These are phyloP conservation scores for Neosalanx taihuensis DNA, from an alignment of 2,797 vertebrate genomes.

Conservation along the genomic window DNA sequence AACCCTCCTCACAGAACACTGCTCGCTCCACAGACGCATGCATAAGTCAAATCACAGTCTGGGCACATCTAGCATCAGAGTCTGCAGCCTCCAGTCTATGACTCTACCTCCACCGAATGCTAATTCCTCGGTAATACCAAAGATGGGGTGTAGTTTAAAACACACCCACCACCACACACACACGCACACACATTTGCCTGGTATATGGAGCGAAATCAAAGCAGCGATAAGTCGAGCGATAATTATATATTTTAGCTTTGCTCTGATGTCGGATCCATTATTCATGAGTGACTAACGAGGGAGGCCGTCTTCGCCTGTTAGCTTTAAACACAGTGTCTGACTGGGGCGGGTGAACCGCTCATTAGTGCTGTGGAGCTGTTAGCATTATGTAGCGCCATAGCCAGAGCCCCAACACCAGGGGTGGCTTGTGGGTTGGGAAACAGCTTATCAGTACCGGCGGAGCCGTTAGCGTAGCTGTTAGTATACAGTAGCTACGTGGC, in stretches of 20 bases:
- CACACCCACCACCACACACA: background rate
- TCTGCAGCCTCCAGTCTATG: background rate
- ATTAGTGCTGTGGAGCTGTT: background rate
- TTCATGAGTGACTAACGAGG: background rate
- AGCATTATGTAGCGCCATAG: background rate
- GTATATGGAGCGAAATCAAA: slow-evolving; percentile 9
- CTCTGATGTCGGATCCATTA: slow-evolving; percentile 14
- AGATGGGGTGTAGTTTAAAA: background rate
- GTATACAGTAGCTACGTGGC: too few species aligned
- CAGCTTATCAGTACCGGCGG: too few species aligned
- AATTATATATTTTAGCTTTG: slow-evolving; percentile 15
- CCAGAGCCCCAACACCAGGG: too few species aligned
- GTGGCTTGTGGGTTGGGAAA: too few species aligned
- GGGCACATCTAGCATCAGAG: background rate
- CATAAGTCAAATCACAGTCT: background rate
- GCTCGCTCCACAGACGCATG: background rate
- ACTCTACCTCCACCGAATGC: background rate
- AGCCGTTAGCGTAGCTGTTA: too few species aligned
- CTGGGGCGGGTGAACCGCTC: background rate
- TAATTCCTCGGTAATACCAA: background rate
- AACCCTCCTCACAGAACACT: background rate
- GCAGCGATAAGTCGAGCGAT: slow-evolving; percentile 5
- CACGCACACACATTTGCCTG: background rate
- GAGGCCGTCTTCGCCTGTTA: slow-evolving; percentile 7
- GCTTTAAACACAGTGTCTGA: slow-evolving; percentile 10